These are phyloP conservation scores for Battus philenor DNA, from an alignment of 1,140 invertebrate genomes.

Conservation along the genomic window DNA sequence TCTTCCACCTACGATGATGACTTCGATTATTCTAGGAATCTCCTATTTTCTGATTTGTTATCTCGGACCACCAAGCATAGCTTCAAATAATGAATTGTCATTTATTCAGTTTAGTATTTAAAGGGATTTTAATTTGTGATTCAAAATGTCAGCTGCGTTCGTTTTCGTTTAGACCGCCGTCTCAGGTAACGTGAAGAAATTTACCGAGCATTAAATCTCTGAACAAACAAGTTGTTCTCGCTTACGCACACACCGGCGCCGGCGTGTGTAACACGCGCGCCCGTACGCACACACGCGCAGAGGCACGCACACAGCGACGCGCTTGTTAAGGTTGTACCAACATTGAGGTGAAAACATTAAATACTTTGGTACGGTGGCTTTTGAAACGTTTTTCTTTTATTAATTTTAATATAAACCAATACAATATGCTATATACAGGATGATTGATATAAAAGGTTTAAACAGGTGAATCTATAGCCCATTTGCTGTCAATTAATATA, in stretches of 20 bases:
- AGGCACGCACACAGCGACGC: background rate
- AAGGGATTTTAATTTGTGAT: background rate
- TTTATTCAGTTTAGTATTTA: background rate
- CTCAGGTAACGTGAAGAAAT: constrained; percentile 69
- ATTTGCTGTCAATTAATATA: too few relatives aligned
- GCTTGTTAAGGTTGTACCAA: constrained; percentile 2
- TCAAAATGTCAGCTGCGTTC: constrained; percentile 31
- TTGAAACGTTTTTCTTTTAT: too few relatives aligned
- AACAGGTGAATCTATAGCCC: too few relatives aligned
- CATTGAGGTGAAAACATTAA: background rate
- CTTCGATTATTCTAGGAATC: too few relatives aligned
- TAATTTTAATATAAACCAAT: too few relatives aligned
- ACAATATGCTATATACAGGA: too few relatives aligned
- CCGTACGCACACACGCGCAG: constrained; percentile 17
- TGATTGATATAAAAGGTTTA: too few relatives aligned
- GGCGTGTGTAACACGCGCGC: constrained; percentile 16
- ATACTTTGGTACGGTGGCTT: too few relatives aligned
- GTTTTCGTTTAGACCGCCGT: constrained; percentile 23
- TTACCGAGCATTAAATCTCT: constrained; percentile 73
- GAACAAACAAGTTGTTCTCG: constrained; percentile 73
- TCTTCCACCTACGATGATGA: too few relatives aligned
- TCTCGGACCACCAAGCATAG: too few relatives aligned
- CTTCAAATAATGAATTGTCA: too few relatives aligned
- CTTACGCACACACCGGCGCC: constrained; percentile 40
- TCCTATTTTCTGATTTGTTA: too few relatives aligned